These are phyloP conservation scores for Eupeodes corollae DNA, from an alignment of 1,140 invertebrate genomes.

Conservation along the genomic window DNA sequence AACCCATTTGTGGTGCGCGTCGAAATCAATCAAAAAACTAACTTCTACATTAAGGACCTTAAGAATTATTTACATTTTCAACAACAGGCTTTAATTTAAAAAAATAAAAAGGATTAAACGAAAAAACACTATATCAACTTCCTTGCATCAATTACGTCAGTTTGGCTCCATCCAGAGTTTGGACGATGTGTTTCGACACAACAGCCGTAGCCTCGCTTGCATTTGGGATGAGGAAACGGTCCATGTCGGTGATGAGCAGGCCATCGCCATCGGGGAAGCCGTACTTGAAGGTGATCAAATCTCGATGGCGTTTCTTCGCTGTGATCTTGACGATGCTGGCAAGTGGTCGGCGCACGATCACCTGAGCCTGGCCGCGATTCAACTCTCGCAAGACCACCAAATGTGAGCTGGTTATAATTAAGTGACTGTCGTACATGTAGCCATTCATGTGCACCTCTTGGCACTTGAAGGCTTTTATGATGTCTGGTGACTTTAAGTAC, in stretches of 20 bases:
- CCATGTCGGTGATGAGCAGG: conserved; percentile 59
- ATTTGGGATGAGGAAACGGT: conserved; percentile 83
- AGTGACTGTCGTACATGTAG: conserved; percentile 71
- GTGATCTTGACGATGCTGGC: conserved; percentile 91
- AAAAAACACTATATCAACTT: too few species aligned
- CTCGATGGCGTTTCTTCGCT: conserved; percentile 83
- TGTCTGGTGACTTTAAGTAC: conserved; percentile 75
- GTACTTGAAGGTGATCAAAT: conserved; percentile 86
- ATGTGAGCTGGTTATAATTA: conserved; percentile 80
- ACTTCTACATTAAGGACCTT: too few species aligned
- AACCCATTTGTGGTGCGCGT: too few species aligned
- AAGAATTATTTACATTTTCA: too few species aligned
- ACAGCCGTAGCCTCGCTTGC: conserved; percentile 68
- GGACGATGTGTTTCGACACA: conserved; percentile 46
- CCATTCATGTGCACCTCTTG: conserved; percentile 83
- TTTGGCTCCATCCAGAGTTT: conserved; percentile 26
- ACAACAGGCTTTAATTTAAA: too few species aligned
- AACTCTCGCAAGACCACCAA: conserved; percentile 79
- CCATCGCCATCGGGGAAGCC: conserved; percentile 32
- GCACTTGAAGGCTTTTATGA: conserved; percentile 78
- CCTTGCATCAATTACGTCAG: conserved; percentile 7
- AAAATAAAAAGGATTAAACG: too few species aligned
- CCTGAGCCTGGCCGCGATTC: conserved; percentile 61
- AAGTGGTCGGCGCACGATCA: conserved; percentile 73
- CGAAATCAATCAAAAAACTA: too few species aligned